Evolutionary conservation across 1,140 invertebrate genomes (phyloP).

Genomic region (Solen grandis): DNA sequence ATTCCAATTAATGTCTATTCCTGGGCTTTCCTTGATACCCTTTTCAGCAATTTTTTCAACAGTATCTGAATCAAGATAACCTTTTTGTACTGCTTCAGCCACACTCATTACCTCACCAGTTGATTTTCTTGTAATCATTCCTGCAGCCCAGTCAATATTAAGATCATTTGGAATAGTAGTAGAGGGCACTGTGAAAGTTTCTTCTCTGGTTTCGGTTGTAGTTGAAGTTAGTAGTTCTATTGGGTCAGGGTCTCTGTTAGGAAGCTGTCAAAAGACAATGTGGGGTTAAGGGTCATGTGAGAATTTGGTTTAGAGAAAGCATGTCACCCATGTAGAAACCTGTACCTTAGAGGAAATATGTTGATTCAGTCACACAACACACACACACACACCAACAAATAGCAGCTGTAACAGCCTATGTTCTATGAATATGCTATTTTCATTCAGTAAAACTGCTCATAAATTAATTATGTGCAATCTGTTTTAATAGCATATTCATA

Average conservation of each 20-base stretch:
- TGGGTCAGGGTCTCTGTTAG: constrained; percentile 36
- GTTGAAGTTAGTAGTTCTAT: constrained; percentile 37
- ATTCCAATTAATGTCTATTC: constrained; percentile 78
- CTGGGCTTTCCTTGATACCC: constrained; percentile 83
- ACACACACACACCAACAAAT: constrained; percentile 31
- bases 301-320: not conserved
- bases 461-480: no score
- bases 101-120: constrained; percentile 90
- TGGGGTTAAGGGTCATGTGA: constrained; percentile 44
- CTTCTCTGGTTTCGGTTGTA: constrained; percentile 32
- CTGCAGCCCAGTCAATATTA: constrained; percentile 72
- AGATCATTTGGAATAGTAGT: constrained; percentile 60
- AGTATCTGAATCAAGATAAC: constrained; percentile 91
- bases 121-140: constrained; percentile 86
- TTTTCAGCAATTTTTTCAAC: constrained; percentile 84
- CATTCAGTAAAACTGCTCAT: no score
- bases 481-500: no score
- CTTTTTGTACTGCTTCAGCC: constrained; percentile 91
- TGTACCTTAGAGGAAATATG: not conserved
- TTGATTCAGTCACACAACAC: not conserved
- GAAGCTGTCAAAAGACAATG: constrained; percentile 57
- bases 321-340: constrained; percentile 41
- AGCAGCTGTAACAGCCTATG: no score
- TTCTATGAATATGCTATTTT: no score
- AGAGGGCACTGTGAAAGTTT: constrained; percentile 36